Percentiles rank a stretch among this genome's conserved stretches.
phyloP scores from a whole-genome alignment of 2,113 vertebrate genomes.

The Tamias sibiricus region DNA sequence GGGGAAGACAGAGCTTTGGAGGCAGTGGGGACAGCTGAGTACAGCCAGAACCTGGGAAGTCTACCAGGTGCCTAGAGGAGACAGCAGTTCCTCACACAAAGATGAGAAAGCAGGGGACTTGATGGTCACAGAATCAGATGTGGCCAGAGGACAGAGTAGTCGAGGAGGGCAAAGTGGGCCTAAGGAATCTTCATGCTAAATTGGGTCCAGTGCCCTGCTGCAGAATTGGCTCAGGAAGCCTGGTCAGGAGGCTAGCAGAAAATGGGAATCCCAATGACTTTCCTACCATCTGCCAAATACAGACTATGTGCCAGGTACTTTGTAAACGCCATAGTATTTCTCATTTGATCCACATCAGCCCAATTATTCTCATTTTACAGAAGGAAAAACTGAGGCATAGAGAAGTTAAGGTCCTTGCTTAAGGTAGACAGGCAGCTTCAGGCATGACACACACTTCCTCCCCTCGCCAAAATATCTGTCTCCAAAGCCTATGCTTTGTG shows the following conservation, averaged over 20 bases:
- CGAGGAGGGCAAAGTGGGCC: not conserved
- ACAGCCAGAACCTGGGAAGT: not conserved
- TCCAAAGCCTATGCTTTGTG: not conserved
- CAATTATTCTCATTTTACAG: not conserved
- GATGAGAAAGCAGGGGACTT: not conserved
- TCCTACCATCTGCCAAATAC: rapidly evolving
- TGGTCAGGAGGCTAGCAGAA: not conserved
- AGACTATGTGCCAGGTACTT: not conserved
- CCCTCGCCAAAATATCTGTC: not conserved
- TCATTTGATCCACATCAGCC: not conserved
- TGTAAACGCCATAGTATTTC: not conserved
- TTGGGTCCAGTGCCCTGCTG: not conserved
- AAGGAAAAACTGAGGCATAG: not conserved
- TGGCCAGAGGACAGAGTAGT: not conserved
- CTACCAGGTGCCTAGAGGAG: not conserved
- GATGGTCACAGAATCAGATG: not conserved
- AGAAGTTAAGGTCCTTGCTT: not conserved
- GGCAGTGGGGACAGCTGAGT: rapidly evolving
- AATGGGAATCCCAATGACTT: not conserved
- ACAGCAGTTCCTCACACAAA: not conserved
- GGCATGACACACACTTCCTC: no score
- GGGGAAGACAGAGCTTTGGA: not conserved
- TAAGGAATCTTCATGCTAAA: not conserved
- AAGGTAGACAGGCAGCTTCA: not conserved
- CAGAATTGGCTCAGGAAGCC: not conserved